A percentile compares a stretch with the other conserved stretches of the same genome.
phyloP scores from a whole-genome alignment of 2,797 vertebrate species.

The Peromyscus eremicus region DNA sequence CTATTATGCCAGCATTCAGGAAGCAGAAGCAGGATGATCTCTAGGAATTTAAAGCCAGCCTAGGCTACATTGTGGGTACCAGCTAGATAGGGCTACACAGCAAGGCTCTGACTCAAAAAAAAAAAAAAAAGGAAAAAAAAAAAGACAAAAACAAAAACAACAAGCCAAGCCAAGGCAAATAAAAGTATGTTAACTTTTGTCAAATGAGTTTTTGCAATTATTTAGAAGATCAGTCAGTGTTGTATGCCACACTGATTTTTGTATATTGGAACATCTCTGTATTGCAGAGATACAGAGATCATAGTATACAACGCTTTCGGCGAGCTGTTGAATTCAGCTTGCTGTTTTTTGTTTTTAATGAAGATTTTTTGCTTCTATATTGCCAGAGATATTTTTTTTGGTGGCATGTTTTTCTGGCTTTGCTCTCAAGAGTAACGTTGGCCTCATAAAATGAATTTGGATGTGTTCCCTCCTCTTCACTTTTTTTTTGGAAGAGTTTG shows the following conservation, averaged over 20 bases:
- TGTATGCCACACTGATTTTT: background rate
- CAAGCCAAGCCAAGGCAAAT: background rate
- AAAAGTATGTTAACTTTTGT: background rate
- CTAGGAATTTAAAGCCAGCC: background rate
- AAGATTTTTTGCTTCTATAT: conserved; percentile 28
- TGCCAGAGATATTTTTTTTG: conserved; percentile 32
- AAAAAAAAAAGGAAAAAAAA: too few relatives aligned
- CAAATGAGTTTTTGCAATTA: background rate
- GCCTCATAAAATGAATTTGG: conserved; percentile 61
- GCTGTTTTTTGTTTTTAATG: background rate
- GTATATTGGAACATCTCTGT: background rate
- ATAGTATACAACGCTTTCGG: background rate
- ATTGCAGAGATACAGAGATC: background rate
- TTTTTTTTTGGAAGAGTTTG: conserved; percentile 67
- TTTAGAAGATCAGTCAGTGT: background rate
- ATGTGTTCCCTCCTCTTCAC: conserved; percentile 58
- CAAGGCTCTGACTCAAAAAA: background rate
- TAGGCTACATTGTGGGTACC: background rate
- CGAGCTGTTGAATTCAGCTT: background rate
- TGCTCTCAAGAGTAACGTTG: conserved; percentile 48
- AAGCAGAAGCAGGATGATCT: background rate
- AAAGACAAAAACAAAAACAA: background rate
- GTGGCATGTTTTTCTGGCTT: conserved; percentile 57
- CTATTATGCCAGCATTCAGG: background rate
- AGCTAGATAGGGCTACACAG: background rate